Percentiles rank a stretch among this genome's conserved stretches.
phyloP scores from a whole-genome alignment of 2,113 vertebrate species.

The Cyrtonyx montezumae region DNA sequence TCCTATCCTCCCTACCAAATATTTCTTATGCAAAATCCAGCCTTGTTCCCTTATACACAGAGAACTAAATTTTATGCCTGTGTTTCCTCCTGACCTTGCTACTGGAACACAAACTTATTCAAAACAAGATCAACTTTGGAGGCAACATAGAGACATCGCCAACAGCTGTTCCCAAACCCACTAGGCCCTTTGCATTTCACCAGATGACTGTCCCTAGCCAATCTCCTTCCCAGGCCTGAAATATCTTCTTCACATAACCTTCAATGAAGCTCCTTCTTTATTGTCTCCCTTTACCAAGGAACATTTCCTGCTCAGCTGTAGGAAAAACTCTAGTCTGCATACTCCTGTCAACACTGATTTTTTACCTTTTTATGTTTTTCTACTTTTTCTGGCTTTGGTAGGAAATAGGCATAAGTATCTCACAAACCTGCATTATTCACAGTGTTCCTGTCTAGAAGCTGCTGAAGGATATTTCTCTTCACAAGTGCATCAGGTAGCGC shows the following conservation, averaged over 20 bases:
- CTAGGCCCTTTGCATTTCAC: background rate
- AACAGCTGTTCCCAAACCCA: background rate
- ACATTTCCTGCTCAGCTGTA: background rate
- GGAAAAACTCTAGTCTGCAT: background rate
- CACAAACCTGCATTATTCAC: background rate
- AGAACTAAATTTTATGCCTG: background rate
- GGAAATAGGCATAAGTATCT: background rate
- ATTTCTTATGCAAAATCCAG: background rate
- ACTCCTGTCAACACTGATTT: background rate
- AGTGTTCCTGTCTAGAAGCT: accelerated
- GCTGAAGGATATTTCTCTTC: background rate
- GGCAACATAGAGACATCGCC: background rate
- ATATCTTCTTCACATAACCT: background rate
- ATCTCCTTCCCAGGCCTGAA: background rate
- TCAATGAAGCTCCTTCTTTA: background rate
- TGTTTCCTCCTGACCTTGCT: background rate
- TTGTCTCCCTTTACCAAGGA: background rate
- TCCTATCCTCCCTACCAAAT: background rate
- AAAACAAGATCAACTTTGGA: background rate
- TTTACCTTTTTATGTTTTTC: background rate
- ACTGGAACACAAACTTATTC: background rate
- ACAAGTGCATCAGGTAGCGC: background rate
- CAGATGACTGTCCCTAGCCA: background rate
- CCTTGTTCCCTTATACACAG: background rate
- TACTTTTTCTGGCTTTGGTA: background rate